Conservation (phyloP, 1,140 invertebrate genomes). For the Leptinotarsa undecemlineata region DNA sequence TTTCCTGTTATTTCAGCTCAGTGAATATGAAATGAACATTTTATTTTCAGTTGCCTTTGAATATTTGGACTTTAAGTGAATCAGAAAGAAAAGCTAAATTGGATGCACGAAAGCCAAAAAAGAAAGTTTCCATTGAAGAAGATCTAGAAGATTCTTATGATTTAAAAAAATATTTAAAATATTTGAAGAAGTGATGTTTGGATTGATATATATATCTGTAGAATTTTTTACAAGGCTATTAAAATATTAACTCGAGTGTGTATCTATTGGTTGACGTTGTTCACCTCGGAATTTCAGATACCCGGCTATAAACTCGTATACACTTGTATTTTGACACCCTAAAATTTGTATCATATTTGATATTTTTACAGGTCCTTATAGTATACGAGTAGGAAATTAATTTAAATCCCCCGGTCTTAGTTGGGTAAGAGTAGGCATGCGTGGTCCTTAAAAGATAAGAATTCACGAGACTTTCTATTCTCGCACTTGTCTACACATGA, state of each 20-base stretch:
- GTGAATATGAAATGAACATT: background rate
- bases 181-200: conserved; percentile 64
- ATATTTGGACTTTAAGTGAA: conserved; percentile 71
- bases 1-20: background rate
- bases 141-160: conserved; percentile 80
- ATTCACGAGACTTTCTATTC: background rate
- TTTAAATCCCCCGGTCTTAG: background rate
- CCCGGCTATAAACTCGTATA: no score
- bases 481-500: background rate
- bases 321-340: no score
- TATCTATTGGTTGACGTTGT: background rate
- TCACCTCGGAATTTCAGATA: no score
- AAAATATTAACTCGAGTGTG: conserved; percentile 17
- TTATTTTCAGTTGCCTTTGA: conserved; percentile 72
- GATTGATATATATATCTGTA: background rate
- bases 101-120: conserved; percentile 72
- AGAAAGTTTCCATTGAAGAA: conserved; percentile 72
- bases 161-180: conserved; percentile 75
- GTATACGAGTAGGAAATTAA: no score
- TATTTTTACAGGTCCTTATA: no score
- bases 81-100: conserved; percentile 69
- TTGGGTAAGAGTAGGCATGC: background rate
- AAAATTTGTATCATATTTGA: no score
- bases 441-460: background rate
- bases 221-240: background rate